Percentiles rank a stretch among this genome's conserved stretches.
These are phyloP conservation scores for Ahaetulla prasina DNA, from an alignment of 2,113 vertebrate species.

Conservation along the genomic window DNA sequence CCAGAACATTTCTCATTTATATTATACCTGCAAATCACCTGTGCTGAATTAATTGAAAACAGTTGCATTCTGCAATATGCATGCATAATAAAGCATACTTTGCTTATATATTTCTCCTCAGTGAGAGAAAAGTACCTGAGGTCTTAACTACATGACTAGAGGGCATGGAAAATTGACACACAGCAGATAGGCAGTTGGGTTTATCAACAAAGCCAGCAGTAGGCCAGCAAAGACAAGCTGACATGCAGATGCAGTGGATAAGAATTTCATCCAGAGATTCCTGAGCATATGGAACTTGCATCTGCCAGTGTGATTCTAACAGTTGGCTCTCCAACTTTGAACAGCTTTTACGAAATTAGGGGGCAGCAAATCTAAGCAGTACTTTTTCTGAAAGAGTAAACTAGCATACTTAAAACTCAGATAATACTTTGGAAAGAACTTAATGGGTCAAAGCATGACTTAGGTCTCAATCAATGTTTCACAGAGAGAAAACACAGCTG, in stretches of 20 bases:
- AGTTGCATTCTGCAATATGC: constrained; percentile 31
- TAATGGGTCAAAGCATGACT: constrained; percentile 29
- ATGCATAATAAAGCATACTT: neutral
- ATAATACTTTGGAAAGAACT: constrained; percentile 36
- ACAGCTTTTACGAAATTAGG: constrained; percentile 42
- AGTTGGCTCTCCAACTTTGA: constrained; percentile 53
- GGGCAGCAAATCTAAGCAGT: constrained; percentile 36
- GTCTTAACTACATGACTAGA: constrained; percentile 17
- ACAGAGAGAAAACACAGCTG: neutral
- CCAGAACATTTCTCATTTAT: constrained; percentile 26
- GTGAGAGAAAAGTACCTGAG: constrained; percentile 19
- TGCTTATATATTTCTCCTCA: constrained; percentile 36
- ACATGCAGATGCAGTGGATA: constrained; percentile 61
- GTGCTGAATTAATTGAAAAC: constrained; percentile 24
- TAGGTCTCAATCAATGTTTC: neutral
- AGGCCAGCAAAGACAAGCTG: constrained; percentile 57
- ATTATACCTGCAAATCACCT: constrained; percentile 29
- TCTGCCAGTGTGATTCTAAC: constrained; percentile 63
- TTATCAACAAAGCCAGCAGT: constrained; percentile 54
- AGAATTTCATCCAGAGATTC: constrained; percentile 45
- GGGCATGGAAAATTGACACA: constrained; percentile 47
- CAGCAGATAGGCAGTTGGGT: constrained; percentile 35
- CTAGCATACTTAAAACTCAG: constrained; percentile 28
- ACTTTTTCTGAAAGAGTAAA: constrained; percentile 23
- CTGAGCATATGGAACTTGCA: constrained; percentile 64